These are phyloP conservation scores for Mastigias papua DNA, from an alignment of 30 jellyfish, hydroid and myxozoan species.

Conservation along the genomic window DNA sequence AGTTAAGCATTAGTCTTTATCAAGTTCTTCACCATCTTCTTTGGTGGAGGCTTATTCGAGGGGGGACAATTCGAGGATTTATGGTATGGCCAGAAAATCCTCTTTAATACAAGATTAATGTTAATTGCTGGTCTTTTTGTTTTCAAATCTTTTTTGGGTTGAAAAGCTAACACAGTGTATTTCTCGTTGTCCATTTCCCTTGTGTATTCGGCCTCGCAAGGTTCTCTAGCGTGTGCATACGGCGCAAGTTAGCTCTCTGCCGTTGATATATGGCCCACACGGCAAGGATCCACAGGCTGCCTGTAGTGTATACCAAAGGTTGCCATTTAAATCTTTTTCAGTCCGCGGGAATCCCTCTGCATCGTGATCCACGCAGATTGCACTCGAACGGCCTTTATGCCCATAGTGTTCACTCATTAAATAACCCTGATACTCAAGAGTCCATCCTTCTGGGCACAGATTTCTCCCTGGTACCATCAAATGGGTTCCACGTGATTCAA, in stretches of 20 bases:
- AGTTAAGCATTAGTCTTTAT: no score
- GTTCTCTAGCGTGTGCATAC: constrained; percentile 47
- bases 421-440: constrained; percentile 84
- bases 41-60: no score
- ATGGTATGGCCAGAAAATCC: no score
- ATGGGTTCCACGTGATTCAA: constrained; percentile 51
- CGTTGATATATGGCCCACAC: constrained; percentile 67
- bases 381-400: constrained; percentile 80
- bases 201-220: no score
- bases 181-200: no score
- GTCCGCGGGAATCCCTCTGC: constrained; percentile 58
- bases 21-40: no score
- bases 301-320: constrained; percentile 61
- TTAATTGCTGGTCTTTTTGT: no score
- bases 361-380: constrained; percentile 88
- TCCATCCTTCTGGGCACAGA: constrained; percentile 94
- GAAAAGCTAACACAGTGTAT: no score
- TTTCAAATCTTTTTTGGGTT: no score
- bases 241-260: constrained; percentile 69
- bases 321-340: constrained; percentile 17
- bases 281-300: constrained; percentile 68
- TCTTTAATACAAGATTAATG: no score
- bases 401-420: constrained; percentile 86
- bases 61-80: no score
- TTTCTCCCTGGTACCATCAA: constrained; percentile 93